A percentile compares a stretch with the other conserved stretches of the same genome.
These are phyloP conservation scores for Coluber constrictor DNA, from an alignment of 2,797 vertebrate species.

Conservation along the genomic window DNA sequence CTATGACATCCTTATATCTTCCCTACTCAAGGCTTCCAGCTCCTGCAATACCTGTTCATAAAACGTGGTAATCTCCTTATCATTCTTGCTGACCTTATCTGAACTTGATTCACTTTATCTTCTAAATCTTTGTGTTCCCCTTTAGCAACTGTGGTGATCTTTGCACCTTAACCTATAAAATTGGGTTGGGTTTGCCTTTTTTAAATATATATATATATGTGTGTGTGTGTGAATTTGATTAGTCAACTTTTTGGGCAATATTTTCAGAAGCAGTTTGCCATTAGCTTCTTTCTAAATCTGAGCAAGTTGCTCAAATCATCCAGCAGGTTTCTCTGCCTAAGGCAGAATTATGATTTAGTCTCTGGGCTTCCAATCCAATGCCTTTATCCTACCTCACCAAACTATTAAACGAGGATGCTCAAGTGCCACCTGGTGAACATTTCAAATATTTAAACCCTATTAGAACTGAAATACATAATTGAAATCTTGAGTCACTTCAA, in stretches of 20 bases:
- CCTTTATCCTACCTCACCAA: not conserved
- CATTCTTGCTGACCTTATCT: not conserved
- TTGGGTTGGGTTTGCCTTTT: not conserved
- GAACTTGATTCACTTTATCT: not conserved
- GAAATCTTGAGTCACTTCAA: too few species aligned
- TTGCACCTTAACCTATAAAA: not conserved
- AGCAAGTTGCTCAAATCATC: not conserved
- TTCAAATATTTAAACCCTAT: not conserved
- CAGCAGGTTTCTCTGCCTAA: not conserved
- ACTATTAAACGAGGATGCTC: not conserved
- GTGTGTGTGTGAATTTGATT: not conserved
- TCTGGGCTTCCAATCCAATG: not conserved
- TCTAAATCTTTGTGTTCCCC: not conserved
- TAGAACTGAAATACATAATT: not conserved
- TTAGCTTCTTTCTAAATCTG: not conserved
- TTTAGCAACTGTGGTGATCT: not conserved
- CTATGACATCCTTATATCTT: not conserved
- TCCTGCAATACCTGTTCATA: not conserved
- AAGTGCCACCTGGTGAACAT: not conserved
- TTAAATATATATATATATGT: too few species aligned
- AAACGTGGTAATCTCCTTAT: not conserved
- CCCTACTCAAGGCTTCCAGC: not conserved
- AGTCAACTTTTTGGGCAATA: not conserved
- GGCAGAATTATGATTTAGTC: not conserved
- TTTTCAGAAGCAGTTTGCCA: not conserved